Evolutionary conservation across 1,140 invertebrate species (phyloP).

Genomic region (Lasaia peninsularis): DNA sequence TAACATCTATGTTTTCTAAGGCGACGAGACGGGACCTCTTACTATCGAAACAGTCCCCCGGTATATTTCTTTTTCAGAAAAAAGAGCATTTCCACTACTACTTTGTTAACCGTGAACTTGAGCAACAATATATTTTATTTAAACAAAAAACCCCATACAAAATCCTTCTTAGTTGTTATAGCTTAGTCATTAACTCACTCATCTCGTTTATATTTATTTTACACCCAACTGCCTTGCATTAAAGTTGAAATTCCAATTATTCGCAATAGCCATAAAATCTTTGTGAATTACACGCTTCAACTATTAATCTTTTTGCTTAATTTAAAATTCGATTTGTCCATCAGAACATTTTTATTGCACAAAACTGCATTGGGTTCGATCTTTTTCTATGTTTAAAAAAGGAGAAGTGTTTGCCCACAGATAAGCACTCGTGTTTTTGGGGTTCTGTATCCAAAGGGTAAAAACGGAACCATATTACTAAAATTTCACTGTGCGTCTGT

Average conservation of each 20-base stretch:
- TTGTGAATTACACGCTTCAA: slow-evolving; percentile 15
- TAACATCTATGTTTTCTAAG: no score
- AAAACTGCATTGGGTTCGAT: slow-evolving; percentile 22
- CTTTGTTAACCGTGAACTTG: no score
- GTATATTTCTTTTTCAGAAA: no score
- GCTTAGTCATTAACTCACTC: not conserved
- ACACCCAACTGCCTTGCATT: not conserved
- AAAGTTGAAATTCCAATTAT: not conserved
- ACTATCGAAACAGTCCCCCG: no score
- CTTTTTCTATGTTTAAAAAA: slow-evolving; percentile 13
- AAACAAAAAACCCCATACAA: not conserved
- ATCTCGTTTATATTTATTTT: not conserved
- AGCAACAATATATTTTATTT: no score
- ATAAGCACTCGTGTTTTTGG: not conserved
- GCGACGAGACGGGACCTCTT: no score
- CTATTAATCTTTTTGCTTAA: slow-evolving; percentile 35
- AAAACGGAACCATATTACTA: no score
- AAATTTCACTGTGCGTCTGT: no score
- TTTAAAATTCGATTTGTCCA: slow-evolving; percentile 44
- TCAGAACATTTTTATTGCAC: slow-evolving; percentile 30
- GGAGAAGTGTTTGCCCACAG: not conserved
- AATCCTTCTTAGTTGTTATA: not conserved
- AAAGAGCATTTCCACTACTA: no score
- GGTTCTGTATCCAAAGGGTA: no score
- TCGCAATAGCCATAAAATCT: not conserved